Evolutionary conservation across 2,888 invertebrate species (phyloP).

Genomic region (Phaonia tiefii): DNA sequence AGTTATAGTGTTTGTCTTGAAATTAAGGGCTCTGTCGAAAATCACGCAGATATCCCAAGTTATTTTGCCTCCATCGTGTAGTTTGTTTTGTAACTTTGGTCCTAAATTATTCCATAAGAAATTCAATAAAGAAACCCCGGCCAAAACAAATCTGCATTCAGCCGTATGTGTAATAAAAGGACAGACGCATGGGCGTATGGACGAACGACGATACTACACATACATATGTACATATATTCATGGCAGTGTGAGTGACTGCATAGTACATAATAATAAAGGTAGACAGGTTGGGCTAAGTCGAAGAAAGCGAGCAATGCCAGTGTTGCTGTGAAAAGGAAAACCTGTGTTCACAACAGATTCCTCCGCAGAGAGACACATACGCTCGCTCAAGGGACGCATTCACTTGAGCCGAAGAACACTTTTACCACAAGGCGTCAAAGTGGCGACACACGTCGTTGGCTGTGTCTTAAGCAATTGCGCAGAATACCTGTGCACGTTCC

Average conservation of each 20-base stretch:
- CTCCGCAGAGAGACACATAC: background rate
- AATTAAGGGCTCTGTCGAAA: too few relatives aligned
- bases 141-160: constrained; percentile 49
- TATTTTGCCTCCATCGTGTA: background rate
- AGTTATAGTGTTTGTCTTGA: too few relatives aligned
- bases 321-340: constrained; percentile 28
- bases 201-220: constrained; percentile 8
- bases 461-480: constrained; percentile 46
- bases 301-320: background rate
- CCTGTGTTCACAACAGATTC: constrained; percentile 32
- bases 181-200: constrained; percentile 12
- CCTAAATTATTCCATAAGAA: constrained; percentile 27
- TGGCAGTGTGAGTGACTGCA: background rate
- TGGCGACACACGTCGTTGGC: constrained; percentile 69
- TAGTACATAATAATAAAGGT: constrained; percentile 1
- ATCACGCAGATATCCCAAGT: too few relatives aligned
- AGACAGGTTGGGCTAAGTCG: constrained; percentile 57
- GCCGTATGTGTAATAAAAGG: background rate
- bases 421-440: constrained; percentile 68
- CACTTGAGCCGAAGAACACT: constrained; percentile 53
- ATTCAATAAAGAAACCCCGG: background rate
- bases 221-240: background rate
- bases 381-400: constrained; percentile 15
- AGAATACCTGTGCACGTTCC: constrained; percentile 49
- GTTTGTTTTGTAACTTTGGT: constrained; percentile 13